Percentiles rank a stretch among this genome's conserved stretches.
Conservation (phyloP, 2,113 vertebrate species). For the Neogobius melanostomus region DNA sequence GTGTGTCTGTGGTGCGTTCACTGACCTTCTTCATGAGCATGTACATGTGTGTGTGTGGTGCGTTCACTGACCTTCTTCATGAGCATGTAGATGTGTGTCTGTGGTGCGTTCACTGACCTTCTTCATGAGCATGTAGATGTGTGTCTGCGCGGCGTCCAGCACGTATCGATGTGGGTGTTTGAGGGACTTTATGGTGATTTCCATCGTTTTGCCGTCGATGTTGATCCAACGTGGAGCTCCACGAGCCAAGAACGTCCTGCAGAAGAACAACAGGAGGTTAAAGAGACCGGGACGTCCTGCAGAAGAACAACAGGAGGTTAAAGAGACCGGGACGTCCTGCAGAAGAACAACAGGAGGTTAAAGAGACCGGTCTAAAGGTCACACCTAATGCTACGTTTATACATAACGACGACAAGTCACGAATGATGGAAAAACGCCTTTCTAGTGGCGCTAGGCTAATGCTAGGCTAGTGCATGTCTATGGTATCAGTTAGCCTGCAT, state of each 20-base stretch:
- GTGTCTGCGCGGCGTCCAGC: conserved; percentile 94
- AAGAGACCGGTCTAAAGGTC: too few relatives aligned
- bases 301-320: too few relatives aligned
- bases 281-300: too few relatives aligned
- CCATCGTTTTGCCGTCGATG: conserved; percentile 98
- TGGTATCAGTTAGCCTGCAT: too few relatives aligned
- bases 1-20: conserved; percentile 71
- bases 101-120: conserved; percentile 79
- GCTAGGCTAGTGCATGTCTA: too few relatives aligned
- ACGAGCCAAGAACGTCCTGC: conserved; percentile 92
- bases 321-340: too few relatives aligned
- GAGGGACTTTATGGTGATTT: conserved; percentile 90
- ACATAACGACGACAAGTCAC: too few relatives aligned
- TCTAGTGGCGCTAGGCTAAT: too few relatives aligned
- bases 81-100: conserved; percentile 97
- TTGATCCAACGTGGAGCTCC: conserved; percentile 98
- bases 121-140: conserved; percentile 99
- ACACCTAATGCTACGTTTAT: too few relatives aligned
- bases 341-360: background rate
- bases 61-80: conserved; percentile 83
- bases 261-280: background rate
- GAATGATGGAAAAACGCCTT: too few relatives aligned
- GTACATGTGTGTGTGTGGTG: conserved; percentile 89
- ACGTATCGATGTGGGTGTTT: conserved; percentile 94
- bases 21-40: conserved; percentile 99